phyloP scores from a whole-genome alignment of 2,888 invertebrate species.

The Phyllotreta striolata region DNA sequence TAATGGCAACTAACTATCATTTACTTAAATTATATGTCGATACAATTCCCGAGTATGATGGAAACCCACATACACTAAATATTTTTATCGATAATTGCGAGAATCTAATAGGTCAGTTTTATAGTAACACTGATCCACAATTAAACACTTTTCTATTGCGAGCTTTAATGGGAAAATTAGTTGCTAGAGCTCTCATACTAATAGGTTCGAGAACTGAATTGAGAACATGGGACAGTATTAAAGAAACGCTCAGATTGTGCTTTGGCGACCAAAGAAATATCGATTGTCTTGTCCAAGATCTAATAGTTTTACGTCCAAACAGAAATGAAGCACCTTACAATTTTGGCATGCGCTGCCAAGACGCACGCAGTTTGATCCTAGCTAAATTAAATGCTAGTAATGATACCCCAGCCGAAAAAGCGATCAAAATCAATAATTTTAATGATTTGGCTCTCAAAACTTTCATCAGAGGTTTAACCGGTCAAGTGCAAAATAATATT shows the following conservation, averaged over 20 bases:
- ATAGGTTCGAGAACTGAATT: background rate
- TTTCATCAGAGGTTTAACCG: background rate
- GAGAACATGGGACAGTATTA: background rate
- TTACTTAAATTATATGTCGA: background rate
- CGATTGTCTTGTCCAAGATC: background rate
- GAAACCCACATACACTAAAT: background rate
- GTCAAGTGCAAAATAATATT: background rate
- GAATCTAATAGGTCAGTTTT: no score
- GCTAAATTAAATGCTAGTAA: constrained; percentile 1
- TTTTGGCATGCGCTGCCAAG: constrained; percentile 3
- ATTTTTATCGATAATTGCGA: no score
- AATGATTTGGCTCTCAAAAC: background rate
- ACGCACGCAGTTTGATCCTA: constrained; percentile 1
- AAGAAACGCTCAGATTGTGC: background rate
- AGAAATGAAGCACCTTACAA: constrained; percentile 1
- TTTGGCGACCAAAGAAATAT: background rate
- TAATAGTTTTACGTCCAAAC: background rate
- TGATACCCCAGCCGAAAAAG: background rate
- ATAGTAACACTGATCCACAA: no score
- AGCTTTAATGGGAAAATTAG: background rate
- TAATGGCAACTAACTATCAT: background rate
- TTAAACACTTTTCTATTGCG: no score
- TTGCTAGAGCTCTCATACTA: background rate
- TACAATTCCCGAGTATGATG: background rate
- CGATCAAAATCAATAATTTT: background rate